phyloP scores from a whole-genome alignment of 2,113 vertebrate genomes.

The Apistogramma diplotaenia region DNA sequence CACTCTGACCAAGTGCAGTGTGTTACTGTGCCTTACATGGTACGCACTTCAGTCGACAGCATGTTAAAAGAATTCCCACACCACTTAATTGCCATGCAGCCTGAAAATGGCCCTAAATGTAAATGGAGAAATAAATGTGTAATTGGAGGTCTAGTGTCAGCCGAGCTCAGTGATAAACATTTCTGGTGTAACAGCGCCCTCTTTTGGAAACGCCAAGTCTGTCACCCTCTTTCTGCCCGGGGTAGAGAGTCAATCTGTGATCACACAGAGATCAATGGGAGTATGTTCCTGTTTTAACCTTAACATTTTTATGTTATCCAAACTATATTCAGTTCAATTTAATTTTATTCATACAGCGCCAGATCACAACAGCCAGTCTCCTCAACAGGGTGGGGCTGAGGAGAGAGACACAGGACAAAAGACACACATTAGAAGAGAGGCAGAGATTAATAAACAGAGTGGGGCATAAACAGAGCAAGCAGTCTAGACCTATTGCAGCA shows the following conservation, averaged over 20 bases:
- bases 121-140: not conserved
- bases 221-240: not conserved
- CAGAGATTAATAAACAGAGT: too few species aligned
- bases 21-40: not conserved
- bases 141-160: not conserved
- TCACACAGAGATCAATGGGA: not conserved
- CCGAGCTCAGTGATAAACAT: not conserved
- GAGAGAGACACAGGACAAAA: too few species aligned
- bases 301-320: too few species aligned
- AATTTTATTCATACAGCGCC: too few species aligned
- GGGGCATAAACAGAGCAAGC: too few species aligned
- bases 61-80: not conserved
- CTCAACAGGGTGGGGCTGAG: too few species aligned
- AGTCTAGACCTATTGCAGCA: too few species aligned
- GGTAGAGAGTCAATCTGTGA: not conserved
- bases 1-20: not conserved
- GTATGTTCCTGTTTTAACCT: too few species aligned
- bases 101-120: not conserved
- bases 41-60: not conserved
- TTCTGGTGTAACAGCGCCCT: conserved; percentile 16
- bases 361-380: too few species aligned
- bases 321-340: too few species aligned
- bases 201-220: not conserved
- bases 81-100: not conserved
- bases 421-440: too few species aligned